Percentiles rank a stretch among this genome's conserved stretches.
phyloP scores from a whole-genome alignment of 2,888 invertebrate species.

The Acleris holmiana region DNA sequence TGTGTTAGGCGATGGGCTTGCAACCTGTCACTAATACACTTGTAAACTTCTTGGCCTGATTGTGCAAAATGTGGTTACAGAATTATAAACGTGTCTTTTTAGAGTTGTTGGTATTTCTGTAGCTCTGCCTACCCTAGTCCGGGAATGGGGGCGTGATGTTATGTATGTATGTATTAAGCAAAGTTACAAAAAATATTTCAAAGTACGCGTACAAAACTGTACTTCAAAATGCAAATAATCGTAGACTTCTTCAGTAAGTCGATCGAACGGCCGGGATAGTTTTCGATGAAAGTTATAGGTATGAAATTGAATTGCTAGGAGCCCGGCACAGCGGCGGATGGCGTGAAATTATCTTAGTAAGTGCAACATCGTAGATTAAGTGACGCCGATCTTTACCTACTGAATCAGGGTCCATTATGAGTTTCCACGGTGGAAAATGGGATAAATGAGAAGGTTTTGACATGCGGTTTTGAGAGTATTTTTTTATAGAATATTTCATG shows the following conservation, averaged over 20 bases:
- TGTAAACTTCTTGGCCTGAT: too few relatives aligned
- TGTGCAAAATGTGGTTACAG: too few relatives aligned
- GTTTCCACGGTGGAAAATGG: neutral
- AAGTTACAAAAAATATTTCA: too few relatives aligned
- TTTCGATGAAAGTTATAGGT: slow-evolving; percentile 56
- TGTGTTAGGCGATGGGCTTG: too few relatives aligned
- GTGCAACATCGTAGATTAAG: slow-evolving; percentile 71
- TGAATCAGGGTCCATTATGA: slow-evolving; percentile 49
- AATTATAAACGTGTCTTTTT: too few relatives aligned
- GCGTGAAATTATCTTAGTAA: slow-evolving; percentile 71
- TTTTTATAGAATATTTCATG: too few relatives aligned
- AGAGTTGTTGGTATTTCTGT: too few relatives aligned
- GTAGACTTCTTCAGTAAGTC: slow-evolving; percentile 3
- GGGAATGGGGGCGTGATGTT: too few relatives aligned
- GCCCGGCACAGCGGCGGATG: slow-evolving; percentile 49
- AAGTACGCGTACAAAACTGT: too few relatives aligned
- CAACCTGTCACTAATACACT: too few relatives aligned
- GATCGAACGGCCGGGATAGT: slow-evolving; percentile 21
- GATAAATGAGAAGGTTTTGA: neutral
- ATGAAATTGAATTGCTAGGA: slow-evolving; percentile 70
- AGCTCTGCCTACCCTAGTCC: too few relatives aligned
- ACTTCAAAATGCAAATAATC: slow-evolving; percentile 13
- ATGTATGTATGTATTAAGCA: too few relatives aligned
- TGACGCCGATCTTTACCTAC: slow-evolving; percentile 57
- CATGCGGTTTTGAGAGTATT: neutral